Evolutionary conservation across 2,113 vertebrate species (phyloP).

Genomic region (Melozone crissalis): DNA sequence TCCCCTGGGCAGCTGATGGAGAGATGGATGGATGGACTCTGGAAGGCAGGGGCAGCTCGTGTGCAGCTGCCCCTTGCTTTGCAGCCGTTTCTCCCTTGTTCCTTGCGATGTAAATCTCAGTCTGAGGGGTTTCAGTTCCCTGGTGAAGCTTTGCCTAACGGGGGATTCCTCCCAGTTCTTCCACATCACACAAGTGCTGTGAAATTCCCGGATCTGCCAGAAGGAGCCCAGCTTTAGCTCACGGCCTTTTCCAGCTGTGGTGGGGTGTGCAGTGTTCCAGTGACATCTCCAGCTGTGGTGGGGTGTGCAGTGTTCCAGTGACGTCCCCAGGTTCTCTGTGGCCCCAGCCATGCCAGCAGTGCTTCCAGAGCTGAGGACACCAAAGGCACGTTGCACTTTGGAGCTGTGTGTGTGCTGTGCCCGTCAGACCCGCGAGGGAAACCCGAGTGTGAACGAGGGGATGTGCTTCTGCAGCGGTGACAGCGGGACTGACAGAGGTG

Average conservation of each 20-base stretch:
- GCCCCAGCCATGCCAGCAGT: neutral
- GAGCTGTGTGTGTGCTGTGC: conserved; percentile 35
- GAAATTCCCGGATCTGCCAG: neutral
- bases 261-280: neutral
- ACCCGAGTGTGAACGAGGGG: neutral
- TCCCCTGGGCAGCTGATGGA: conserved; percentile 63
- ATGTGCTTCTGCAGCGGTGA: neutral
- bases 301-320: neutral
- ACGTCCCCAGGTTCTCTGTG: neutral
- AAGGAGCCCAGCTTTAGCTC: neutral
- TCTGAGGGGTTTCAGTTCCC: neutral
- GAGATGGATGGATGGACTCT: neutral
- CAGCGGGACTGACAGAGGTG: conserved; percentile 8
- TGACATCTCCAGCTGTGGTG: neutral
- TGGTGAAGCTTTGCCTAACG: neutral
- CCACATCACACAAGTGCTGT: neutral
- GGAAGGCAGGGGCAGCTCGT: neutral
- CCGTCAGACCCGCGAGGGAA: conserved; percentile 10
- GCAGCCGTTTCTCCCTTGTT: neutral
- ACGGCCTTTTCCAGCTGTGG: neutral
- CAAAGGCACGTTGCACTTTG: conserved; percentile 25
- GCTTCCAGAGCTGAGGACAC: conserved; percentile 29
- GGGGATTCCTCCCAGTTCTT: neutral
- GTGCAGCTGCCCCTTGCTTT: conserved; percentile 6
- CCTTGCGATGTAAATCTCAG: neutral